phyloP scores from a whole-genome alignment of 2,888 invertebrate genomes.

The Agrilus cyanescens region DNA sequence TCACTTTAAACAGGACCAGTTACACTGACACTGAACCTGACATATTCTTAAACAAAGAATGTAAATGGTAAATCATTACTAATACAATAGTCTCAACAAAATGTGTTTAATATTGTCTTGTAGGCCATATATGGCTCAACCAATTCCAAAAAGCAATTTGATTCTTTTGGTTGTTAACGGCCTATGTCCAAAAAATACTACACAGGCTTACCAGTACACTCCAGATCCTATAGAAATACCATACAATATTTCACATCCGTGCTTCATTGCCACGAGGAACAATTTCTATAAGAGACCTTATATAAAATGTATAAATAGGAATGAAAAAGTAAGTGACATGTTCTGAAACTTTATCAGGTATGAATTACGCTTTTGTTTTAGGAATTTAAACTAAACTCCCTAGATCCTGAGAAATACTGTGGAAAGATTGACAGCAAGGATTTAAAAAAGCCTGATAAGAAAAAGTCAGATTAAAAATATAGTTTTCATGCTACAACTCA shows the following conservation, averaged over 20 bases:
- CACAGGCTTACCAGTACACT: constrained; percentile 20
- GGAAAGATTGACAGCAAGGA: too few relatives aligned
- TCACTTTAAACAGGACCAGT: constrained; percentile 20
- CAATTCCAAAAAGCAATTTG: constrained; percentile 67
- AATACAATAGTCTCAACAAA: neutral
- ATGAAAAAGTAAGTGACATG: constrained; percentile 16
- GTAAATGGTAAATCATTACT: constrained; percentile 10
- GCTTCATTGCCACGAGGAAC: constrained; percentile 31
- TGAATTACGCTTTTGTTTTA: too few relatives aligned
- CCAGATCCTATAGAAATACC: constrained; percentile 29
- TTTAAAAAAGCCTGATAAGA: too few relatives aligned
- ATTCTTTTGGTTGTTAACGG: constrained; percentile 64
- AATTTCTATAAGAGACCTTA: constrained; percentile 30
- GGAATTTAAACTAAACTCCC: too few relatives aligned
- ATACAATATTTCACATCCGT: constrained; percentile 25
- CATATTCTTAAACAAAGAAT: constrained; percentile 8
- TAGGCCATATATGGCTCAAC: constrained; percentile 59
- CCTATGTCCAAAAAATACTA: constrained; percentile 37
- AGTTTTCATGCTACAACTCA: too few relatives aligned
- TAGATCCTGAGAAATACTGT: too few relatives aligned
- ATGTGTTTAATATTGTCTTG: constrained; percentile 9
- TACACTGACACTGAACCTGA: constrained; percentile 5
- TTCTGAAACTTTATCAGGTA: too few relatives aligned
- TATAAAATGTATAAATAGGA: constrained; percentile 27
- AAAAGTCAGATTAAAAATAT: too few relatives aligned